Base-by-base conservation (phyloP, 2,113 vertebrate genomes). In the Phalacrocorax pelagicus region DNA sequence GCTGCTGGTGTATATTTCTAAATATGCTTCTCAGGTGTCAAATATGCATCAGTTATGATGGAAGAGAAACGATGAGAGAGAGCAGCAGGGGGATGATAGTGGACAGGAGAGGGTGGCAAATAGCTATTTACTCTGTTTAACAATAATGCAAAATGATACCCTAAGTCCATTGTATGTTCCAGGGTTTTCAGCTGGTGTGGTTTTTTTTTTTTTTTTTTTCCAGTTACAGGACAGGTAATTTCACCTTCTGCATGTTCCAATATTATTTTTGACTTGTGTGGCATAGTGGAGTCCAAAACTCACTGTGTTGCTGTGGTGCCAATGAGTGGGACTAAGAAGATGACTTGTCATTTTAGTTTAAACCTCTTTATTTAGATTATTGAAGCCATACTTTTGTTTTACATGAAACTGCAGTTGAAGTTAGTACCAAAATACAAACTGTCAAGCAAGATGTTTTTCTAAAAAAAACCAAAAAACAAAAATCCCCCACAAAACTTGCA, bases 401-500 rank as follows among this genome's bases (percentile, higher is more conserved):
- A 9, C 17, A 32, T 54, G 30, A 27, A 71, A 47, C 30, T 86
- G 21, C n/a, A 66, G 55, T n/a, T 69, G 51, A 89, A 80, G 21
- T 69, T 63, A 14, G 24, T 81, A 63, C 34, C 58, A 46, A 65
- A 75, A 30, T 72, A 42, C 12, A 30, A 54, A 62, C 26, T 62
- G 14, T 55, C 2, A 21, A 77, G 22, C 47, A 81, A 85, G 36
- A 46, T 26, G 26, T 44, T 77, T 74, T 55, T 57, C 12, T 17
- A 13, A 49, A 44, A 79, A 10, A 44, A 44, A 44, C n/a, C n/a
- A 42, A 46, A 46, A 46, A 14, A 36, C 44, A 14, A 44, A 44
- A 44, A 38, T 38, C 38, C 38, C 38, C 42, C 42, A 3, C 12
- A 44, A 21, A 13, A 1, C 0, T 18, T 24, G 3, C 11, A 10